Base-by-base conservation (phyloP, 2,113 vertebrate genomes). In the Bungarus multicinctus region DNA sequence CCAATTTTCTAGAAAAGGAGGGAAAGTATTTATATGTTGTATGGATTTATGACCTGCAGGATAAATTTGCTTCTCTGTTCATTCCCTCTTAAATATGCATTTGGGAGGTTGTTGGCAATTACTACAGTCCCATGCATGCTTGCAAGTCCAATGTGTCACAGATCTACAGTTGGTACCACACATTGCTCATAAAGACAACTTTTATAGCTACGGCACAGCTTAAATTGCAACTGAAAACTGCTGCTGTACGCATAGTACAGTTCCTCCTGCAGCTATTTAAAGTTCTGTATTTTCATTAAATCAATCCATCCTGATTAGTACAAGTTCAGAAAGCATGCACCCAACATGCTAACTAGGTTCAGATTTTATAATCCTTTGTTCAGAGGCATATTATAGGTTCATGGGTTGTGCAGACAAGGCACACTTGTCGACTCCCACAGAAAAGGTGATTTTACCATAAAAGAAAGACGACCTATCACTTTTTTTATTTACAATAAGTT, bases 91-190 rank as follows among this genome's bases (percentile, higher is more conserved):
- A 87, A 93, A 81, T 74, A 4, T 57, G 90, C 91, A 0, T 93
- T 90, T 39, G 85, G 95, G 93, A 95, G 94, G 94, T 91, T 95
- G 89, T 90, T 85, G 95, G 90, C 94, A 90, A 90, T 93, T 16
- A 92, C 91, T 10, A 8, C 0, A 54, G 2, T 1, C 91, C 93
- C 85, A 55, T 11, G 54, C 18, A 89, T 45, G 87, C 54, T 94
- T 3, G 74, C 93, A 95, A 90, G 74, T 89, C 85, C 96, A 96
- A 95, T 93, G 85, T 57, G 6, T 92, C 89, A 92, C 96, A 97
- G 94, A 95, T 96, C 95, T 95, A 94, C 94, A 91, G 94, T 92
- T 93, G 27, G 3, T 90, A 94, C 93, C 58, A 89, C 93, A 95
- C 47, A 7, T 60, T 93, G 39, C 94, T 94, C 64, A 95, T 93